phyloP scores from a whole-genome alignment of 2,888 invertebrate genomes.

The Athripsodes cinereus region DNA sequence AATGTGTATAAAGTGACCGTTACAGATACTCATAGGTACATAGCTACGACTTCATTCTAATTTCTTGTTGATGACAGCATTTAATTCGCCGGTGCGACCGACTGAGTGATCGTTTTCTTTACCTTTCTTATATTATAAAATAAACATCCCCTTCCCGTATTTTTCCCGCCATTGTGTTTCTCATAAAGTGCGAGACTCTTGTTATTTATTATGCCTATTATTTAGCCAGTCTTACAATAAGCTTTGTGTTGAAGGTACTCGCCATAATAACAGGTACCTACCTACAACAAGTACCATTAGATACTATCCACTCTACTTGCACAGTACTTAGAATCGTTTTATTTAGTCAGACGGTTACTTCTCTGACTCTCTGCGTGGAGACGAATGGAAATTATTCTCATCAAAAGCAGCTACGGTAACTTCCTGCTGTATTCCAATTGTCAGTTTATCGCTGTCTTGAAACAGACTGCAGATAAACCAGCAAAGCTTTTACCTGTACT shows the following conservation, averaged over 20 bases:
- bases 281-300: not conserved
- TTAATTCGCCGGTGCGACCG: not conserved
- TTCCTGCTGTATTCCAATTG: not conserved
- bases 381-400: not conserved
- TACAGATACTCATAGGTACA: no score
- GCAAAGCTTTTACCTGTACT: no score
- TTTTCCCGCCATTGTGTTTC: slow-evolving; percentile 27
- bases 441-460: not conserved
- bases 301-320: not conserved
- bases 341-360: no score
- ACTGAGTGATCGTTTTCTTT: slow-evolving; percentile 6
- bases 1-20: not conserved
- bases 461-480: not conserved
- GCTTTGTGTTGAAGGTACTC: slow-evolving; percentile 21
- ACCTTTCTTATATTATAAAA: slow-evolving; percentile 25
- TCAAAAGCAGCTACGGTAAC: not conserved
- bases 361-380: not conserved
- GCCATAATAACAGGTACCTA: not conserved
- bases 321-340: no score
- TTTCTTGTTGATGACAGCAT: not conserved
- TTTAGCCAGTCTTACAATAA: slow-evolving; percentile 28
- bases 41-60: not conserved
- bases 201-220: slow-evolving; percentile 28
- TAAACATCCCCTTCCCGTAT: slow-evolving; percentile 23
- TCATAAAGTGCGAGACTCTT: slow-evolving; percentile 27